A percentile compares a stretch with the other conserved stretches of the same genome.
Evolutionary conservation across 1,140 invertebrate genomes (phyloP).

Genomic region (Pygmarrhopalites habei): DNA sequence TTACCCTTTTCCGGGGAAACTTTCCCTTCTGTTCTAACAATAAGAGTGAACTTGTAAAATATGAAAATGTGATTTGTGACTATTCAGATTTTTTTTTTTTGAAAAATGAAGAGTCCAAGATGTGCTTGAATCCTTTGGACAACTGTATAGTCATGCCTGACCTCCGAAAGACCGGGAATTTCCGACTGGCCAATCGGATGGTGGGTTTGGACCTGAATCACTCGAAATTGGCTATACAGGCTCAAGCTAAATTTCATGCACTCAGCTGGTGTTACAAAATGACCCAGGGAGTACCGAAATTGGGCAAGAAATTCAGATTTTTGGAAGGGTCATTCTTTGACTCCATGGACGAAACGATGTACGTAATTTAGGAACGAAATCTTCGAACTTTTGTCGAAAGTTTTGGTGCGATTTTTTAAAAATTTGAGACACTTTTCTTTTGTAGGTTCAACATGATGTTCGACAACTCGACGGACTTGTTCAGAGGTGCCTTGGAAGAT

Average conservation of each 20-base stretch:
- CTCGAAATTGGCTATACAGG: slow-evolving; percentile 49
- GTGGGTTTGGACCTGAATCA: slow-evolving; percentile 50
- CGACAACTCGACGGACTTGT: neutral
- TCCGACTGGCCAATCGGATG: slow-evolving; percentile 50
- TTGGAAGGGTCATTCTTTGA: neutral
- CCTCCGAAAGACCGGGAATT: slow-evolving; percentile 46
- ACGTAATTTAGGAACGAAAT: neutral
- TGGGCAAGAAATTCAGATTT: slow-evolving; percentile 10
- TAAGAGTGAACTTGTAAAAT: too few relatives aligned
- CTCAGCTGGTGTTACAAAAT: slow-evolving; percentile 60
- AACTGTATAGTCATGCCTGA: slow-evolving; percentile 27
- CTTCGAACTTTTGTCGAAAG: neutral
- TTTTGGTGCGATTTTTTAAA: neutral
- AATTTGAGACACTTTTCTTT: neutral
- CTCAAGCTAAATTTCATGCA: slow-evolving; percentile 60
- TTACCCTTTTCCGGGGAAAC: too few relatives aligned
- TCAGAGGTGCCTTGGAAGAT: too few relatives aligned
- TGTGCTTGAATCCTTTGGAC: slow-evolving; percentile 45
- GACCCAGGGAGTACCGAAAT: slow-evolving; percentile 45
- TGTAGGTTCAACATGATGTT: neutral
- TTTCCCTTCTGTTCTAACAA: too few relatives aligned
- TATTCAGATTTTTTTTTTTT: neutral
- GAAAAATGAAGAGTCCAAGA: neutral
- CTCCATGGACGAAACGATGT: neutral
- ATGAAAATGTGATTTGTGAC: neutral